Evolutionary conservation across 2,888 invertebrate species (phyloP).

Genomic region (Zeuzera pyrina): DNA sequence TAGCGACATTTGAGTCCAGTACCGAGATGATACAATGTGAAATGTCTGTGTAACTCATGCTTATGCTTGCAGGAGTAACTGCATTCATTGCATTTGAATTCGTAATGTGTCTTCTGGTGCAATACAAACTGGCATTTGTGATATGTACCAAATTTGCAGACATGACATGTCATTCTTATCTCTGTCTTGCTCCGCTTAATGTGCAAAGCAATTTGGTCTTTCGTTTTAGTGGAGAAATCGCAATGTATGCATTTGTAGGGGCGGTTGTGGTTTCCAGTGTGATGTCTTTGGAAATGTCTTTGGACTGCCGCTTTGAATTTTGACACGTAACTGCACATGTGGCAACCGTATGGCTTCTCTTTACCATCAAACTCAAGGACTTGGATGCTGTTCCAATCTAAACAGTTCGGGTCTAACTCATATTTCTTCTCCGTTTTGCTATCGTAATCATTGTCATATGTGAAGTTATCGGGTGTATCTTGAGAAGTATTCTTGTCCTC

Average conservation of each 20-base stretch:
- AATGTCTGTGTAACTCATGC: slow-evolving; percentile 43
- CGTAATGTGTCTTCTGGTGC: slow-evolving; percentile 44
- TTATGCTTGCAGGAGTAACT: slow-evolving; percentile 36
- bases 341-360: slow-evolving; percentile 39
- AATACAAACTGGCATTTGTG: slow-evolving; percentile 40
- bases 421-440: slow-evolving; percentile 26
- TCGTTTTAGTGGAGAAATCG: slow-evolving; percentile 50
- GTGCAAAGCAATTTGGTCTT: slow-evolving; percentile 47
- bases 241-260: slow-evolving; percentile 50
- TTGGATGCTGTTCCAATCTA: slow-evolving; percentile 41
- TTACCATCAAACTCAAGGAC: slow-evolving; percentile 31
- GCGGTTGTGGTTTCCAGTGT: slow-evolving; percentile 32
- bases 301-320: slow-evolving; percentile 49
- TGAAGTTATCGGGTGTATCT: neutral
- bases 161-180: slow-evolving; percentile 20
- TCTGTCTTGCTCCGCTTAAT: slow-evolving; percentile 40
- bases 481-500: neutral
- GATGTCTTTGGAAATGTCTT: slow-evolving; percentile 46
- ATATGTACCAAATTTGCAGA: slow-evolving; percentile 29
- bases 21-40: slow-evolving; percentile 35
- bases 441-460: neutral
- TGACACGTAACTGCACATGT: slow-evolving; percentile 36
- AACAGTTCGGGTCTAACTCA: slow-evolving; percentile 28
- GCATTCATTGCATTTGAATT: slow-evolving; percentile 35
- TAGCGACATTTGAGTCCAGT: slow-evolving; percentile 36